phyloP scores from a whole-genome alignment of 2,797 vertebrate species.

The Rhyacichthys aspro region DNA sequence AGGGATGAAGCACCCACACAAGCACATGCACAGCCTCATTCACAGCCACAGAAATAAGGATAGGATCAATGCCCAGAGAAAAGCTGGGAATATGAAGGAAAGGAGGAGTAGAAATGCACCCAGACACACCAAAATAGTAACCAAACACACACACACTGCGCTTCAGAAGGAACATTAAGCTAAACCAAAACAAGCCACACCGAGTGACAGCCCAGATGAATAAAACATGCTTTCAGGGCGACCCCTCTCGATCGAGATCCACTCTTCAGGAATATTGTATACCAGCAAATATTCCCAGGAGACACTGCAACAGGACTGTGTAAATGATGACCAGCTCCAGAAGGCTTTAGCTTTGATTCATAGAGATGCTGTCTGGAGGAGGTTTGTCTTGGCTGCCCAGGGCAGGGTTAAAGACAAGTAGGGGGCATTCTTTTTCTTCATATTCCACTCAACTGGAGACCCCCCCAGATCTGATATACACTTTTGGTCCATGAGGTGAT shows the following conservation, averaged over 20 bases:
- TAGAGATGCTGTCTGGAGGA: conserved; percentile 36
- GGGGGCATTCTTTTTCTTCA: conserved; percentile 7
- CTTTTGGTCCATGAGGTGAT: conserved; percentile 4
- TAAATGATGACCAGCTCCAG: conserved; percentile 54
- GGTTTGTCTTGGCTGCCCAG: conserved; percentile 19
- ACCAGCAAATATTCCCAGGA: conserved; percentile 55
- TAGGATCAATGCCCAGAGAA: conserved; percentile 17
- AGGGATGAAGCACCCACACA: conserved; percentile 71
- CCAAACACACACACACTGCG: conserved; percentile 47
- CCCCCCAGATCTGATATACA: conserved; percentile 1
- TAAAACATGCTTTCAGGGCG: conserved; percentile 61
- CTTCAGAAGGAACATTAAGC: conserved; percentile 72
- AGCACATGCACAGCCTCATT: conserved; percentile 59
- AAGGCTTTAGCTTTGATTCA: conserved; percentile 43
- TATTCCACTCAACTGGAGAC: conserved; percentile 4
- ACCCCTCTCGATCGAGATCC: conserved; percentile 45
- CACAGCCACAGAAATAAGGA: conserved; percentile 22
- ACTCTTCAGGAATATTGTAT: conserved; percentile 51
- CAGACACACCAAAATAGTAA: conserved; percentile 56
- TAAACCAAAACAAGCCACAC: conserved; percentile 60
- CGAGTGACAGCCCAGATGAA: conserved; percentile 61
- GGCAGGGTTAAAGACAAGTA: conserved; percentile 15
- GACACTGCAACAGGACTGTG: conserved; percentile 42
- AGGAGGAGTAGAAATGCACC: conserved; percentile 36
- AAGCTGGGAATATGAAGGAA: conserved; percentile 9